Conservation (phyloP, 1,140 invertebrate species). For the Macrocentrus cingulum region DNA sequence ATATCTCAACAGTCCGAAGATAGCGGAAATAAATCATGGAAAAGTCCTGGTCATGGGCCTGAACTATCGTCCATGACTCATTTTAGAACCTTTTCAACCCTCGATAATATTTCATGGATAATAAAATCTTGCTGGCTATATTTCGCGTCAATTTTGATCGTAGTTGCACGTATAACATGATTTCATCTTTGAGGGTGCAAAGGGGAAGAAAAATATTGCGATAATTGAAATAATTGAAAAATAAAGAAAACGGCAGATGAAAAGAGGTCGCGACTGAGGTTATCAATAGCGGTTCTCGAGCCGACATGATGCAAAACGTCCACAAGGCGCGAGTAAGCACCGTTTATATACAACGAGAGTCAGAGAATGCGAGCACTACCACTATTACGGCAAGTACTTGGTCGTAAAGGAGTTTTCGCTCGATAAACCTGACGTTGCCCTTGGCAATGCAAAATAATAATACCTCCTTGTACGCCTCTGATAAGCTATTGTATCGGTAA, state of each 20-base stretch:
- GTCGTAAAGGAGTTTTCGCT: conserved; percentile 35
- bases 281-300: conserved; percentile 12
- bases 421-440: conserved; percentile 44
- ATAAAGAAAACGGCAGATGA: conserved; percentile 1
- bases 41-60: conserved; percentile 7
- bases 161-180: too few relatives aligned
- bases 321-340: conserved; percentile 1
- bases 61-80: conserved; percentile 8
- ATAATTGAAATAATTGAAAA: conserved; percentile 17
- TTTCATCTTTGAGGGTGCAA: background rate
- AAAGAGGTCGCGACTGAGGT: conserved; percentile 18
- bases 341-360: background rate
- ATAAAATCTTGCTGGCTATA: too few relatives aligned
- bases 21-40: conserved; percentile 25
- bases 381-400: conserved; percentile 21
- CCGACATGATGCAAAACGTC: too few relatives aligned
- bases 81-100: conserved; percentile 5
- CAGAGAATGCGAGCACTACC: conserved; percentile 1
- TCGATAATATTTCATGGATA: conserved; percentile 1
- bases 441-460: conserved; percentile 46
- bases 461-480: conserved; percentile 36
- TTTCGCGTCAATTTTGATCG: too few relatives aligned
- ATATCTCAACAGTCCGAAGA: conserved; percentile 8
- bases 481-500: conserved; percentile 31
- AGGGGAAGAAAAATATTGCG: background rate